Evolutionary conservation across 2,888 invertebrate species (phyloP).

Genomic region (Nemotelus nigrinus): DNA sequence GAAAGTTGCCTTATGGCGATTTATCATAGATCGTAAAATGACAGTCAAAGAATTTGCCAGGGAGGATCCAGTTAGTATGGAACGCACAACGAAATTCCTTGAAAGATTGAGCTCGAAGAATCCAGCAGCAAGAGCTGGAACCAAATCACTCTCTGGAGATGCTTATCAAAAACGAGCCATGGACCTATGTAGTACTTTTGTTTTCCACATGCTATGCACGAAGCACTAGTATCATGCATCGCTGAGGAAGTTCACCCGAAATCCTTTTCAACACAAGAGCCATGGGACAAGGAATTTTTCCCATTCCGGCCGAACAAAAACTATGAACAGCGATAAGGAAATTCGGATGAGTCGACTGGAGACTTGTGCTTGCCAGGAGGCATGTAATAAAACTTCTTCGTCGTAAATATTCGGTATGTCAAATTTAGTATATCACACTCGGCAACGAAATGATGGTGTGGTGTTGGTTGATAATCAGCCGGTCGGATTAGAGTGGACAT

Average conservation of each 20-base stretch:
- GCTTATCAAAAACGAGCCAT: constrained; percentile 11
- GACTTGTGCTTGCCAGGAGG: neutral
- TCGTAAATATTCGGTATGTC: constrained; percentile 11
- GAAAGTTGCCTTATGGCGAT: constrained; percentile 41
- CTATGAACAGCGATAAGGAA: neutral
- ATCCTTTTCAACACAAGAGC: constrained; percentile 30
- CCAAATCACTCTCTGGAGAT: constrained; percentile 15
- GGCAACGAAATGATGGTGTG: neutral
- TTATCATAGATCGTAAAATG: constrained; percentile 38
- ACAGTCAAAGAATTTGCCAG: neutral
- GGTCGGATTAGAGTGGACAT: too few relatives aligned
- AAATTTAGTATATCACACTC: neutral
- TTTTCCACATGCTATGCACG: neutral
- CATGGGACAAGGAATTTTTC: constrained; percentile 9
- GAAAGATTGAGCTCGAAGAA: neutral
- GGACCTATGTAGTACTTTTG: constrained; percentile 12
- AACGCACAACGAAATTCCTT: neutral
- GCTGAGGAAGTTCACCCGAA: neutral
- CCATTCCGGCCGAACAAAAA: neutral
- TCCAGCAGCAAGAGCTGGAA: neutral
- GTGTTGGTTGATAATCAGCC: too few relatives aligned
- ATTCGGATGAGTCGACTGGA: neutral
- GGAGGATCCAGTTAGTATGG: neutral
- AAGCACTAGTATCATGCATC: too few relatives aligned
- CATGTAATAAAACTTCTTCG: constrained; percentile 20